Evolutionary conservation across 2,888 invertebrate genomes (phyloP), one percentile per base, ranked within the genome.

Genomic region (Escarpia spicata): DNA sequence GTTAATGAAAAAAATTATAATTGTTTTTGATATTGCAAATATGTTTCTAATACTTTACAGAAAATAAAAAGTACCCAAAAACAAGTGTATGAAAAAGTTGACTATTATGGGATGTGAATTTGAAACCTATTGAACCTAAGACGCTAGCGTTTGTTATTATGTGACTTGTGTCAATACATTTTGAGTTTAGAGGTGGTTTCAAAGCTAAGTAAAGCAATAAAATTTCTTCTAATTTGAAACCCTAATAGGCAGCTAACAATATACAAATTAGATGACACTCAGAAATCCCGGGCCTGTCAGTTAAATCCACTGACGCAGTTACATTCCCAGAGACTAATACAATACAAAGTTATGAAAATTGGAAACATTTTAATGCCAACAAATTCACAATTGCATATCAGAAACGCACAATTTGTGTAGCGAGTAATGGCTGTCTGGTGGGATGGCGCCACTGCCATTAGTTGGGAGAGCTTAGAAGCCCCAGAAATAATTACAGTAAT

Each of bases 361-460:
- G 19, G 2, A 75, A 75, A 26, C 75, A 26, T 75, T 75, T 75
- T 75, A 26, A 75, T 75, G 75, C 75, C 75, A 75, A 75, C 75
- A 2, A 26, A 75, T 75, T 26, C 75, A 26, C 75, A 75, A 26
- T 6, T 75, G 75, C 52, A 75, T 19, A 75, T 75, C 26, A 75
- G 26, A 75, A 75, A 75, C 26, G 75, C 26, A 19, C 19, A 75
- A 75, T 6, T 26, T 2, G n/a, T 75, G 75, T 26, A 3, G 26
- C n/a, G 75, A 26, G 19, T 75, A 75, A 75, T 75, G 75, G n/a
- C 19, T n/a, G 26, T 75, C 75, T 75, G n/a, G 26, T 75, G 19
- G 19, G 75, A 75, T 75, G 75, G 75, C 75, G 75, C 75, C 75
- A 75, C 75, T 75, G 26, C n/a, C n/a, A 75, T 75, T 75, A 75